phyloP scores from a whole-genome alignment of 2,113 vertebrate species.

The Pyxicephalus adspersus region DNA sequence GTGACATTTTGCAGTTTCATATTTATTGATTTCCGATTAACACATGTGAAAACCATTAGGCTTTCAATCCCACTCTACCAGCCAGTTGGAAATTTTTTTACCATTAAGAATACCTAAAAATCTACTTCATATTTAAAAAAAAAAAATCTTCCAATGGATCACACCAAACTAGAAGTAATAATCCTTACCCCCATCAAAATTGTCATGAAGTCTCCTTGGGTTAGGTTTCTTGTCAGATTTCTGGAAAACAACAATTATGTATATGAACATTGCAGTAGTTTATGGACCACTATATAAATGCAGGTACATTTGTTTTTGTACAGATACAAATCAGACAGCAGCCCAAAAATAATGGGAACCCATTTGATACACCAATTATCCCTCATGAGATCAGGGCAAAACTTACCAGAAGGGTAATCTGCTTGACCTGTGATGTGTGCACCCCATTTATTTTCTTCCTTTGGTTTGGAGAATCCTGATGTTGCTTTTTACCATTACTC shows the following conservation, averaged over 20 bases:
- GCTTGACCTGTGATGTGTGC: conserved; percentile 72
- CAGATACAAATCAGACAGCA: no score
- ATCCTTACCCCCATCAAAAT: conserved; percentile 85
- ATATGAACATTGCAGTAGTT: no score
- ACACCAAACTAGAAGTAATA: conserved; percentile 6
- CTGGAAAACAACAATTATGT: conserved; percentile 62
- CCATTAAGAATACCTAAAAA: no score
- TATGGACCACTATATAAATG: no score
- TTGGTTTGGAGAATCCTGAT: conserved; percentile 79
- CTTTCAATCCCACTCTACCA: no score
- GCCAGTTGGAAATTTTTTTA: no score
- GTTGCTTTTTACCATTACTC: conserved; percentile 82
- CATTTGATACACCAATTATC: background rate
- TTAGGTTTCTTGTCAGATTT: conserved; percentile 89
- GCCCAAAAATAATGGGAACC: no score
- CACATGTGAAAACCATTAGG: no score
- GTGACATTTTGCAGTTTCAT: no score
- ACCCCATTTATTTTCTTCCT: conserved; percentile 83
- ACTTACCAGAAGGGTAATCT: conserved; percentile 73
- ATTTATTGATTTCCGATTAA: no score
- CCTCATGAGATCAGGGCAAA: background rate
- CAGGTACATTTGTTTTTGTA: no score
- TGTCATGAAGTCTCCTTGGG: conserved; percentile 88
- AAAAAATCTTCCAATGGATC: background rate
- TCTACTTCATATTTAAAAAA: background rate